Evolutionary conservation across 2,797 vertebrate species (phyloP), one percentile per base, ranked within the genome.

Genomic region (Girardinus metallicus): DNA sequence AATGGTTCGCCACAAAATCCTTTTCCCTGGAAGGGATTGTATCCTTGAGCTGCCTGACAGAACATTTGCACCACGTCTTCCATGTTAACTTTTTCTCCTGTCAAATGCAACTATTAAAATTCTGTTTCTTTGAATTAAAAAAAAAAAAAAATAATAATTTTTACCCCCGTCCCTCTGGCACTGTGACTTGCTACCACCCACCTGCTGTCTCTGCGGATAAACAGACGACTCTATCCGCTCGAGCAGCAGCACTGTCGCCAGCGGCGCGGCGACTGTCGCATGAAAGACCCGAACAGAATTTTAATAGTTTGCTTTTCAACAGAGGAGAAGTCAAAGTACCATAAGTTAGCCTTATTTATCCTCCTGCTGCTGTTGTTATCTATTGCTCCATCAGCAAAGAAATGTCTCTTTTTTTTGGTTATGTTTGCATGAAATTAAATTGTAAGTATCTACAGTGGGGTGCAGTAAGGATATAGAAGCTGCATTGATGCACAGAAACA

Each of bases 1-100:
- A 97, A 99, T 99, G 98, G 97, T 99, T 95, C 97, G 98, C 96
- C 98, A 99, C 97, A 99, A 99, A 98, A 99, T 99, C 97, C 97
- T 99, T 96, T 99, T 99, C 96, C 98, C 98, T 89, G 98, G 98
- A 97, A 98, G 97, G 96, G 98, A 99, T 96, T 99, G 98, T 99
- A 99, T 99, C 98, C 98, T 99, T 99, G 95, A 95, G 94, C 96
- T 96, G 95, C 95, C 93, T 95, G 51, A 78, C 79, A 80, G 34
- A 79, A 86, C 84, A 75, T 36, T 46, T 29, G 75, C 83, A 75
- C 81, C 26, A 31, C n/a, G 34, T 73, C 53, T 62, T 46, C 55
- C 29, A 5, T 73, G 64, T 73, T 73, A 16, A 60, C 21, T 64
- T 70, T 43, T 43, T 13, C 0, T 60, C 44, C 47, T 75, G 80